phyloP scores from a whole-genome alignment of 2,113 vertebrate genomes.

The Prionailurus viverrinus region DNA sequence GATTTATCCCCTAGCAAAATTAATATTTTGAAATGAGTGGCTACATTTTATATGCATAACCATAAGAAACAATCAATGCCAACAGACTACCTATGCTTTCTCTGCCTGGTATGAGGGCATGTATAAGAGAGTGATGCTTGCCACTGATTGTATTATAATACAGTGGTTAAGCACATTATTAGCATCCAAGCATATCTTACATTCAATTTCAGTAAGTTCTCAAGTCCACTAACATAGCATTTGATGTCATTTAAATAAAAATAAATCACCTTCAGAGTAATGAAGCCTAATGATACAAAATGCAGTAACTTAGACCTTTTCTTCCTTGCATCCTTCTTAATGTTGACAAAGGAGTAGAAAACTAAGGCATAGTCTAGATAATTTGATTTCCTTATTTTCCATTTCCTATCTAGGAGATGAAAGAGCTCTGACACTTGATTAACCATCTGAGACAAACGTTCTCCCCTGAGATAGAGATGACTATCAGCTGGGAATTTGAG shows the following conservation, averaged over 20 bases:
- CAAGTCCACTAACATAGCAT: neutral
- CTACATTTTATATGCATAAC: neutral
- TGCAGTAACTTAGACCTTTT: neutral
- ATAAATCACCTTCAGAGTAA: conserved; percentile 27
- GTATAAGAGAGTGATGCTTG: neutral
- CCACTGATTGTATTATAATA: neutral
- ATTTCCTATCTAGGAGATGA: conserved; percentile 54
- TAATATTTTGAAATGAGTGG: neutral
- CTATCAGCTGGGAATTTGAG: conserved; percentile 53
- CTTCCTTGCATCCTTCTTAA: conserved; percentile 48
- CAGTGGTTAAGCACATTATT: neutral
- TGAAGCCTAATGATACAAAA: conserved; percentile 16
- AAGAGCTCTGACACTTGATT: conserved; percentile 62
- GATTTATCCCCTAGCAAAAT: neutral
- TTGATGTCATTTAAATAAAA: conserved; percentile 47
- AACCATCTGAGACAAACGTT: conserved; percentile 10
- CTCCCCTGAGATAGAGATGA: neutral
- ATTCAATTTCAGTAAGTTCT: conserved; percentile 37
- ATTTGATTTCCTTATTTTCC: conserved; percentile 74
- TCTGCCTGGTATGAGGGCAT: neutral
- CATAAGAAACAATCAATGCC: neutral
- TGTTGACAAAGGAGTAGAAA: conserved; percentile 60
- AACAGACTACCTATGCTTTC: neutral
- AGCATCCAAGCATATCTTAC: neutral
- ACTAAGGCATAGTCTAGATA: neutral